Evolutionary conservation across 1,140 invertebrate genomes (phyloP), one percentile per base, ranked within the genome.

Genomic region (Sweltsa coloradensis): DNA sequence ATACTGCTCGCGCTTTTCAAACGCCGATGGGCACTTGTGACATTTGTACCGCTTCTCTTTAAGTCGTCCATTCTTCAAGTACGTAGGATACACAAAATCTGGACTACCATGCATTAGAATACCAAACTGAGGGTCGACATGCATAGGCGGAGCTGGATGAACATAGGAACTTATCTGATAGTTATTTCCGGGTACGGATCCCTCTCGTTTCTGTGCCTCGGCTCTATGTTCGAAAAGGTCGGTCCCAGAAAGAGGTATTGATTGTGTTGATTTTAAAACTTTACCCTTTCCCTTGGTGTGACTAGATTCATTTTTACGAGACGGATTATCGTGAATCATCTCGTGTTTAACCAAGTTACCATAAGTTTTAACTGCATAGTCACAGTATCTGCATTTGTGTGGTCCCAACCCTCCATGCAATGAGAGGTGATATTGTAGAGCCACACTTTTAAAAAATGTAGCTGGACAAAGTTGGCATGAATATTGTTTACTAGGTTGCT

Each of bases 1-100:
- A 59, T 87, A 91, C 59, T 90, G 85, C 54, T 85, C 81, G 26
- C 81, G 68, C 63, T 91, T 90, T 56, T 88, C 84, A 64, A 90
- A 91, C 0, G 84, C 83, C 16, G 86, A 89, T 0, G 89, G 88
- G 62, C 89, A 92, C 66, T 88, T 89, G 50, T 79, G 75, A 53
- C 85, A 88, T 61, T 86, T 85, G 59, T 85, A 87, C 0, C 82
- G 71, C 57, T 86, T 86, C 57, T 83, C 79, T 60, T 82, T 83
- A 44, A 81, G 62, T 18, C 75, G 69, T 3, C 82, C 83, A 55
- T 85, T 85, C 60, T 82, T 83, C 16, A 83, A 57, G 43, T 78
- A 83, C 5, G 79, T 79, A 1, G 81, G 81, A 59, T 85, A 85
- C 23, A 81, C 75, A 58, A 85, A 85, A 49, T 82, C 76, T 5